Conservation (phyloP, 2,113 vertebrate species). For the Atherinomorus stipes region DNA sequence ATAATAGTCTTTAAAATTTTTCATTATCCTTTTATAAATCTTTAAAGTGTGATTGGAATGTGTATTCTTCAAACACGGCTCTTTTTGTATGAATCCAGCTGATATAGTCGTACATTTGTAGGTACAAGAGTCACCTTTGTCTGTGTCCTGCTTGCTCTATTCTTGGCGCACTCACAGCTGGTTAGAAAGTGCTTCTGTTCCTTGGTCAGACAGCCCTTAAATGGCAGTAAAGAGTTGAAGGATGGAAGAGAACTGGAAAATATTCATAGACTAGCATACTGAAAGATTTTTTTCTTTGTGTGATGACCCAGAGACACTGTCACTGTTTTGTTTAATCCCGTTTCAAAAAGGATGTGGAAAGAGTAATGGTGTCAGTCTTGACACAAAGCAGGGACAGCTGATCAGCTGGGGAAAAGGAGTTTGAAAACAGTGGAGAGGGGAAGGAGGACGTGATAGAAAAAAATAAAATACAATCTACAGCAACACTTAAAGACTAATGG, state of each 20-base stretch:
- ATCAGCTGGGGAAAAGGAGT: slow-evolving; percentile 15
- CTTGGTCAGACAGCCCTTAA: slow-evolving; percentile 62
- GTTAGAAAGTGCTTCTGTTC: slow-evolving; percentile 59
- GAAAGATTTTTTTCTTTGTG: slow-evolving; percentile 31
- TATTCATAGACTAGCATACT: slow-evolving; percentile 25
- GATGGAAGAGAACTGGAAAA: slow-evolving; percentile 42
- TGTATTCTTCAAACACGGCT: too few species aligned
- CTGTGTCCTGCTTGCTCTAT: slow-evolving; percentile 38
- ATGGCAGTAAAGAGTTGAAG: slow-evolving; percentile 59
- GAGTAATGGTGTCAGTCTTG: slow-evolving; percentile 23
- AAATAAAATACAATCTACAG: slow-evolving; percentile 1
- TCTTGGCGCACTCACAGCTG: slow-evolving; percentile 56
- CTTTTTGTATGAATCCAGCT: background rate
- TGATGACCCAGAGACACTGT: slow-evolving; percentile 51
- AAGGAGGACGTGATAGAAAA: background rate
- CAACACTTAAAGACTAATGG: slow-evolving; percentile 13
- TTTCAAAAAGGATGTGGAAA: slow-evolving; percentile 22
- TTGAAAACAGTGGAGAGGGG: slow-evolving; percentile 12
- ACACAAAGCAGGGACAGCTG: slow-evolving; percentile 52
- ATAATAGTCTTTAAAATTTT: background rate
- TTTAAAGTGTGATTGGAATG: background rate
- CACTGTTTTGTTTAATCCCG: slow-evolving; percentile 41
- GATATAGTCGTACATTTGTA: background rate
- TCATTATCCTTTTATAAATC: background rate
- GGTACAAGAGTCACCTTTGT: slow-evolving; percentile 22